Evolutionary conservation across 1,140 invertebrate species (phyloP).

Genomic region (Lordiphosa stackelbergi): DNA sequence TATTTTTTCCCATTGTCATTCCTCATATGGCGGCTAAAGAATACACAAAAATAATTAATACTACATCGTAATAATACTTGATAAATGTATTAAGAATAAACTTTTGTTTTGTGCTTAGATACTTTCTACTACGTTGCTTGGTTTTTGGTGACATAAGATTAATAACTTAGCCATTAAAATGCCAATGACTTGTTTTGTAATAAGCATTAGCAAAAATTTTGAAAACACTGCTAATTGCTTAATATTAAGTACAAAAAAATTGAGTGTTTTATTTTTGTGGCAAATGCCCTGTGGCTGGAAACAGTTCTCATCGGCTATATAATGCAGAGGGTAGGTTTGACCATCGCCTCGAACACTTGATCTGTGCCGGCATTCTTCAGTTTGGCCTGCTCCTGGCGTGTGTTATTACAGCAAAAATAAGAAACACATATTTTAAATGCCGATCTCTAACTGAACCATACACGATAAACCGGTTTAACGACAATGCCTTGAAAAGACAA

Average conservation of each 20-base stretch:
- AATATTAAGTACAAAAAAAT: not conserved
- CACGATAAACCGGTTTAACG: too few species aligned
- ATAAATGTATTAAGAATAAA: conserved; percentile 16
- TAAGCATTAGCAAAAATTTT: not conserved
- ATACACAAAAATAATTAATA: conserved; percentile 20
- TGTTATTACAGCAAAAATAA: too few species aligned
- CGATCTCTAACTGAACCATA: too few species aligned
- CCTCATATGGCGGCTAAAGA: conserved; percentile 22
- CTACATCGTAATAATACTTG: conserved; percentile 15
- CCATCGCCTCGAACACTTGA: conserved; percentile 83
- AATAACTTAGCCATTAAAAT: conserved; percentile 31
- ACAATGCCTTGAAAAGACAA: too few species aligned
- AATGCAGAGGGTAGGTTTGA: conserved; percentile 80
- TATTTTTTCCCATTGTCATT: conserved; percentile 35
- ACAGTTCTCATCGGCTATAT: conserved; percentile 86
- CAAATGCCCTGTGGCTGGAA: conserved; percentile 83
- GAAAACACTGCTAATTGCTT: conserved; percentile 4
- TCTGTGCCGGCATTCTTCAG: conserved; percentile 74
- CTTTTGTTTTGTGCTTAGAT: conserved; percentile 6
- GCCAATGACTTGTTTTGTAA: conserved; percentile 22
- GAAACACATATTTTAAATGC: too few species aligned
- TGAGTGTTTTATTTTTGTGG: conserved; percentile 41
- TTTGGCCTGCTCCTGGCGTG: too few species aligned
- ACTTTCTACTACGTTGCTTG: conserved; percentile 16
- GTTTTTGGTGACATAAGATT: conserved; percentile 6